Conservation (phyloP, 2,113 vertebrate genomes). For the Agelaius tricolor region DNA sequence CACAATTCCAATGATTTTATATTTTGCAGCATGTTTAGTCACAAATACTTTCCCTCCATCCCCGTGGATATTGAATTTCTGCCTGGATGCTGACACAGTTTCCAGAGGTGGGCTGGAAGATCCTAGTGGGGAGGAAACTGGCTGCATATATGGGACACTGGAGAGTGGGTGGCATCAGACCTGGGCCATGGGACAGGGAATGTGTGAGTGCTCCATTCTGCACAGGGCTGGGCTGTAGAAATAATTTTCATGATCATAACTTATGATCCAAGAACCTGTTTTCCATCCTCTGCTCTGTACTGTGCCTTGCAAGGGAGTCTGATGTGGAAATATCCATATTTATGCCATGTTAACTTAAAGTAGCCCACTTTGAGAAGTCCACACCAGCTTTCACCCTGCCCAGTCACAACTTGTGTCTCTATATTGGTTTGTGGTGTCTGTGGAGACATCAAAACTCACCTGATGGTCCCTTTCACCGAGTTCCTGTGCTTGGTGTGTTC, state of each 20-base stretch:
- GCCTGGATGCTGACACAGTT: neutral
- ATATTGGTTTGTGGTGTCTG: rapidly evolving
- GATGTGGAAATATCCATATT: neutral
- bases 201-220: neutral
- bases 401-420: rapidly evolving
- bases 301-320: neutral
- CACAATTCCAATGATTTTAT: neutral
- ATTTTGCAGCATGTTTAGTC: neutral
- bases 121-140: neutral
- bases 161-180: neutral
- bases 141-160: neutral
- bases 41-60: neutral
- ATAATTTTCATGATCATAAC: neutral
- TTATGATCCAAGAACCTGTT: neutral
- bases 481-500: neutral
- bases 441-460: neutral
- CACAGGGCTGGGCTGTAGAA: neutral
- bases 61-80: neutral
- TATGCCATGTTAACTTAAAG: neutral
- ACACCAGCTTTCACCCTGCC: neutral
- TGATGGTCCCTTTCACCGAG: neutral
- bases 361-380: neutral
- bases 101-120: neutral
- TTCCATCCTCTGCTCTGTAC: neutral
- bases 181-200: neutral